phyloP scores from a whole-genome alignment of 2,113 vertebrate species.

The Taurulus bubalis region DNA sequence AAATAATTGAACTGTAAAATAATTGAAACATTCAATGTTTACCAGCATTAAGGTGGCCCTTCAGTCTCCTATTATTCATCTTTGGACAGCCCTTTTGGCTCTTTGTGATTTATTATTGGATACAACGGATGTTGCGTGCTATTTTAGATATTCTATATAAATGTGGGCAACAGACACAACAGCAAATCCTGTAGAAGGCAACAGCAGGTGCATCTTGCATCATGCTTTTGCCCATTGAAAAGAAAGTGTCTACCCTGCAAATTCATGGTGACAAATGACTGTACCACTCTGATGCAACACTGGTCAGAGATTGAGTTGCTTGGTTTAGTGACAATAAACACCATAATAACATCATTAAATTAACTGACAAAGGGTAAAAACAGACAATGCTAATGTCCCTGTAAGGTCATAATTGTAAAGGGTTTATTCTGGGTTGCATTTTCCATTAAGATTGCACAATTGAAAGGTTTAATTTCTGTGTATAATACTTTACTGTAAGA shows the following conservation, averaged over 20 bases:
- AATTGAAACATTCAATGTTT: background rate
- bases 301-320: conserved; percentile 50
- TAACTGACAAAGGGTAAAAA: background rate
- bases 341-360: background rate
- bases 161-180: background rate
- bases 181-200: conserved; percentile 51
- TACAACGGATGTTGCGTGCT: background rate
- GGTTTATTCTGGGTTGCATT: background rate
- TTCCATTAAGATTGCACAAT: background rate
- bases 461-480: background rate
- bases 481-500: background rate
- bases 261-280: conserved; percentile 50
- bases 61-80: background rate
- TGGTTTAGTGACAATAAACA: conserved; percentile 19
- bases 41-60: background rate
- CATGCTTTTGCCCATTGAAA: conserved; percentile 63
- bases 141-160: conserved; percentile 6
- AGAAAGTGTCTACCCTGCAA: conserved; percentile 57
- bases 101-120: background rate
- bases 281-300: conserved; percentile 75
- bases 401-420: background rate
- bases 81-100: background rate
- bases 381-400: background rate
- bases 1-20: background rate
- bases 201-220: conserved; percentile 70